Evolutionary conservation across 1,140 invertebrate species (phyloP).

Genomic region (Drosophila simulans): DNA sequence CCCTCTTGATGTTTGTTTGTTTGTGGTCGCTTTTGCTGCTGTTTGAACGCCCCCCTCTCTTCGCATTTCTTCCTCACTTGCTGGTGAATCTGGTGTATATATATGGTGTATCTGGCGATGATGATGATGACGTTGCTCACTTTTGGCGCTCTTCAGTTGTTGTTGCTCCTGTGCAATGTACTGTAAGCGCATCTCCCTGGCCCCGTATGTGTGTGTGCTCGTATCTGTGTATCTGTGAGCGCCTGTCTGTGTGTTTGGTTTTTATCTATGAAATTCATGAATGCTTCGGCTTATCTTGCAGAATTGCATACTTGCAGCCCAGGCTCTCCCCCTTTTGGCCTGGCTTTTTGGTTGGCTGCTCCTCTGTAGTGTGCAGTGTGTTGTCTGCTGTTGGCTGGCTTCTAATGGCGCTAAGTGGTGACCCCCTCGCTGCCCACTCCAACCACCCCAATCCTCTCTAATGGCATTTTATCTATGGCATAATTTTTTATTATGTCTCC

Average conservation of each 20-base stretch:
- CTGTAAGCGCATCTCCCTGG: slow-evolving; percentile 71
- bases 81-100: slow-evolving; percentile 5
- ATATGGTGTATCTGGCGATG: slow-evolving; percentile 36
- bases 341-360: slow-evolving; percentile 48
- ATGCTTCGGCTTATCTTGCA: slow-evolving; percentile 80
- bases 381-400: slow-evolving; percentile 49
- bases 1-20: slow-evolving; percentile 19
- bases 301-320: slow-evolving; percentile 81
- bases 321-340: slow-evolving; percentile 14
- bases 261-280: slow-evolving; percentile 83
- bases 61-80: slow-evolving; percentile 6
- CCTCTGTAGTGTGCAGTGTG: slow-evolving; percentile 9
- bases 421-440: slow-evolving; percentile 11
- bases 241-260: slow-evolving; percentile 51
- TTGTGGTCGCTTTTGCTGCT: slow-evolving; percentile 14
- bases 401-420: slow-evolving; percentile 82
- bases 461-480: slow-evolving; percentile 83
- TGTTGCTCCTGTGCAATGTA: slow-evolving; percentile 78
- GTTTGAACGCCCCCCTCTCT: background rate
- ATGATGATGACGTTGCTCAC: slow-evolving; percentile 64
- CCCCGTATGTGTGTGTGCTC: slow-evolving; percentile 8
- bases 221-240: slow-evolving; percentile 15
- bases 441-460: slow-evolving; percentile 44
- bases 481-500: slow-evolving; percentile 80
- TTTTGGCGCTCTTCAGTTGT: slow-evolving; percentile 65